Evolutionary conservation across 2,888 invertebrate genomes (phyloP).

Genomic region (Drosophila mulleri): DNA sequence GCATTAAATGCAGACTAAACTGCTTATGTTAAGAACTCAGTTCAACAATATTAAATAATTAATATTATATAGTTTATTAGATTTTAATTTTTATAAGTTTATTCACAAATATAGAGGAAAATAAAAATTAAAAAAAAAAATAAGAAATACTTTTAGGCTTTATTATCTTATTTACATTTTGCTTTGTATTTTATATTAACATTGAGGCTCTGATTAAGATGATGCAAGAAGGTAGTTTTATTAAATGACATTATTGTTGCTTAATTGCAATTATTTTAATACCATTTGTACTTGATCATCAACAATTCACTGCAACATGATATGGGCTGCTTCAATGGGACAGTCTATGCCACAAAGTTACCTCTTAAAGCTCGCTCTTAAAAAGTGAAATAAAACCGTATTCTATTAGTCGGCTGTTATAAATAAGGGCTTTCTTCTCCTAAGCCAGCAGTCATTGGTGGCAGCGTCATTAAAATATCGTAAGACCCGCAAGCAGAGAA

Average conservation of each 20-base stretch:
- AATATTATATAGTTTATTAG: background rate
- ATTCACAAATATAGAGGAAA: background rate
- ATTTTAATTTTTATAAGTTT: background rate
- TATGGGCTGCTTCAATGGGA: too few relatives aligned
- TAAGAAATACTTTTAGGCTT: too few relatives aligned
- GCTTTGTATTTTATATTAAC: too few relatives aligned
- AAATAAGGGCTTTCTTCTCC: background rate
- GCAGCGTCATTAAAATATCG: conserved; percentile 33
- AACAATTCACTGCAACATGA: too few relatives aligned
- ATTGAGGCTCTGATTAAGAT: too few relatives aligned
- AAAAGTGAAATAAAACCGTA: background rate
- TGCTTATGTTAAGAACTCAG: conserved; percentile 23
- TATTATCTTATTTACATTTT: too few relatives aligned
- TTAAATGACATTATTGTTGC: too few relatives aligned
- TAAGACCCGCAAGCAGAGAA: conserved; percentile 14
- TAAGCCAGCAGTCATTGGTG: background rate
- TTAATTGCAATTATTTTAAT: too few relatives aligned
- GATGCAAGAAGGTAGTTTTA: too few relatives aligned
- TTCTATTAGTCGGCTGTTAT: background rate
- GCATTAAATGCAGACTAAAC: background rate
- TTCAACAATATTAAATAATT: conserved; percentile 78
- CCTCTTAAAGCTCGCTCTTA: background rate
- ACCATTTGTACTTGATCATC: too few relatives aligned
- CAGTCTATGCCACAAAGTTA: too few relatives aligned
- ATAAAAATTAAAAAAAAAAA: too few relatives aligned